Evolutionary conservation across 2,888 invertebrate species (phyloP), one percentile per base, ranked within the genome.

Genomic region (Lepidonotus clava): DNA sequence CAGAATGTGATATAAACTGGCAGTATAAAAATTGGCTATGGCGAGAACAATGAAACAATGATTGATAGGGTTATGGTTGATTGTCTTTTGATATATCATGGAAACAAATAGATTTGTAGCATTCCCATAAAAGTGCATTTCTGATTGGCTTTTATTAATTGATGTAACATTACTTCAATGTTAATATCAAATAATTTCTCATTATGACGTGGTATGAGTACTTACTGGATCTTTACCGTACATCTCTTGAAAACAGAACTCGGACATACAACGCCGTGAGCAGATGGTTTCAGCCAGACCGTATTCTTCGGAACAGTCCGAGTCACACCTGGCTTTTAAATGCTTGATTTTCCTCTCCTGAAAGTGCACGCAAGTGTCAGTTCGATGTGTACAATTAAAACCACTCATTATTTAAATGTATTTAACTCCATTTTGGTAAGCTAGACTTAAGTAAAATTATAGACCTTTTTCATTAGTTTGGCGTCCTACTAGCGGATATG

Each of bases 301-400:
- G 87, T 88, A 88, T 21, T 90, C 80, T 0, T 90, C 89, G 28
- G 90, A 88, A 88, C 93, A 93, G n/a, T 90, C 90, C 1, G 90
- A 90, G 71, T 93, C 93, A 90, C 93, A 93, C 24, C 90, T 88
- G 67, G 91, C 90, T 80, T 91, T 91, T 40, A 90, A 86, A 85
- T 88, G 89, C 86, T 91, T 91, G 88, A 92, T 93, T 18, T 90
- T 90, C 83, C 91, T 92, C 87, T 93, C 93, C 92, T 91, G 85
- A 28, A 89, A 88, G 51, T 32, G 32, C 8, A 36, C 38, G 24
- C 24, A 1, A 40, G 21, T 24, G n/a, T 11, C 34, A 83, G 21
- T 6, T 36, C 34, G 28, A 34, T 83, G 28, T 56, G 34, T 34
- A 28, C 18, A 34, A 51, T 53, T 21, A 83, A n/a, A n/a, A n/a